A percentile compares a stretch with the other conserved stretches of the same genome.
Evolutionary conservation across 2,113 vertebrate genomes (phyloP).

Genomic region (Acanthochromis polyacanthus): DNA sequence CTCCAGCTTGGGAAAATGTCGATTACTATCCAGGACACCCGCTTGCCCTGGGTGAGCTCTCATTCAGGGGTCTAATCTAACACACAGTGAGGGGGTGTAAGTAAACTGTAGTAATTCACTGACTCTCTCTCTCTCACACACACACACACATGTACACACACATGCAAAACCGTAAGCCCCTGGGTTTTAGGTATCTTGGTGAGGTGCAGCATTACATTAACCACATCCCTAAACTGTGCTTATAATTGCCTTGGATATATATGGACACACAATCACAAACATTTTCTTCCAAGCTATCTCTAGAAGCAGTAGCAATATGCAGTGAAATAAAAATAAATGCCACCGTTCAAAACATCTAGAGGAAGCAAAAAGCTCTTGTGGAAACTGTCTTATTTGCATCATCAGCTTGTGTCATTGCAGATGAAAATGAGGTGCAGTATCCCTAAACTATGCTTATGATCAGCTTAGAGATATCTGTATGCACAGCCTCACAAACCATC

Average conservation of each 20-base stretch:
- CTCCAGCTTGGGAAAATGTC: constrained; percentile 65
- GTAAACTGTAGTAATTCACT: constrained; percentile 15
- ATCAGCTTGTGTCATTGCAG: too few relatives aligned
- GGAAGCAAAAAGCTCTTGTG: too few relatives aligned
- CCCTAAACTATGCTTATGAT: too few relatives aligned
- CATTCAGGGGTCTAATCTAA: constrained; percentile 53
- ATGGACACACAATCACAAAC: neutral
- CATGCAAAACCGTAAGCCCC: neutral
- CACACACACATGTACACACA: neutral
- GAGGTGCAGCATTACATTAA: neutral
- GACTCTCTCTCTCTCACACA: constrained; percentile 12
- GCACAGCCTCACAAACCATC: too few relatives aligned
- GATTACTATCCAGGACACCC: constrained; percentile 72
- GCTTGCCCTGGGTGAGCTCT: constrained; percentile 69
- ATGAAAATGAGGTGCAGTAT: too few relatives aligned
- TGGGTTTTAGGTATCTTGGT: neutral
- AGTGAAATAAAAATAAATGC: too few relatives aligned
- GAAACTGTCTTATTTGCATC: too few relatives aligned
- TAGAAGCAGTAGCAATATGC: too few relatives aligned
- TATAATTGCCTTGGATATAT: neutral
- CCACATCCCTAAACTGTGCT: neutral
- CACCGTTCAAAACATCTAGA: too few relatives aligned
- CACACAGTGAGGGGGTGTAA: constrained; percentile 44
- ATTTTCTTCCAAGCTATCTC: too few relatives aligned
- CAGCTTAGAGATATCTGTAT: too few relatives aligned